Percentiles rank a stretch among this genome's conserved stretches.
Evolutionary conservation across 2,113 vertebrate genomes (phyloP).

Genomic region (Orthonyx spaldingii): DNA sequence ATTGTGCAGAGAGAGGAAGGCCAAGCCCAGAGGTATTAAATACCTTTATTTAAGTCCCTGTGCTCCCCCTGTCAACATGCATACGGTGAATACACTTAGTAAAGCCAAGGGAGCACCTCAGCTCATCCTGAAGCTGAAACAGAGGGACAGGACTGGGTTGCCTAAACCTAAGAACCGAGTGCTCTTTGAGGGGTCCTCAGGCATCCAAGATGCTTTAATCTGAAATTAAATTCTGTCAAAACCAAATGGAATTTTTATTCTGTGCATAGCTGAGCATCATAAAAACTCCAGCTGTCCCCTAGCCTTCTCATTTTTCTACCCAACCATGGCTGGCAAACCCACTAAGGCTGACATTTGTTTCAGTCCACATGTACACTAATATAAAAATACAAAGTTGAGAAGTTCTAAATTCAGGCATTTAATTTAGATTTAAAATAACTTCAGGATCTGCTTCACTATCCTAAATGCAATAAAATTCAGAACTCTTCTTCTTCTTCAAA

Average conservation of each 20-base stretch:
- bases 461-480: background rate
- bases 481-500: too few species aligned
- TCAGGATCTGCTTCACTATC: background rate
- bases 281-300: background rate
- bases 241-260: background rate
- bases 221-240: background rate
- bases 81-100: background rate
- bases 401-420: background rate
- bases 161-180: rapidly evolving
- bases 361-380: background rate
- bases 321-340: background rate
- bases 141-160: background rate
- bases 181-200: background rate
- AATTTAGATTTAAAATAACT: background rate
- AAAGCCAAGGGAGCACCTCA: background rate
- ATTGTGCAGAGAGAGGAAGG: rapidly evolving
- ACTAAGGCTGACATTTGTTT: background rate
- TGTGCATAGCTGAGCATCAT: background rate
- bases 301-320: background rate
- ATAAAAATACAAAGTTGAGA: background rate
- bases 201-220: background rate
- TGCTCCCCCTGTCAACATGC: background rate
- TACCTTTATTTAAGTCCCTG: background rate
- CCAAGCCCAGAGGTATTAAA: background rate
- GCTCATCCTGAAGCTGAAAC: background rate